These are phyloP conservation scores for Aphelenchoides besseyi DNA, from an alignment of 1,140 invertebrate species.

Conservation along the genomic window DNA sequence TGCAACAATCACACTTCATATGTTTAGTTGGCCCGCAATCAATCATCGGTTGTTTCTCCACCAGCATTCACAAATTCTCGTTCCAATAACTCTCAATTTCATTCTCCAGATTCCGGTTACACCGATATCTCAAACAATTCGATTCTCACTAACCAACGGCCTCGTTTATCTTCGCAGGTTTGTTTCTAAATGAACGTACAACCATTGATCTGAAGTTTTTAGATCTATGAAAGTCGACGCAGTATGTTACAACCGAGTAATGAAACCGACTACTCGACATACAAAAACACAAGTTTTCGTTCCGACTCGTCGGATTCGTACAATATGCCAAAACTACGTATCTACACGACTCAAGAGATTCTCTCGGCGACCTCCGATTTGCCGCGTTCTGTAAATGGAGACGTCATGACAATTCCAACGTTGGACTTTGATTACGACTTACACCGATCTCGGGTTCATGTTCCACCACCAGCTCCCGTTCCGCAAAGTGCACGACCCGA, in stretches of 20 bases:
- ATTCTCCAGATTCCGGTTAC: conserved; percentile 14
- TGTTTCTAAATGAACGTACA: background rate
- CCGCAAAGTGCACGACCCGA: background rate
- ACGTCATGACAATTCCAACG: background rate
- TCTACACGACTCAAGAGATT: conserved; percentile 14
- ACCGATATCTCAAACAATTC: background rate
- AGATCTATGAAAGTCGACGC: background rate
- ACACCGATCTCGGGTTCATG: background rate
- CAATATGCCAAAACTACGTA: conserved; percentile 14
- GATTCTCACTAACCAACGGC: background rate
- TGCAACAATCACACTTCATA: background rate
- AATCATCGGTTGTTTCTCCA: background rate
- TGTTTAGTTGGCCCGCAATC: background rate
- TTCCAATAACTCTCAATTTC: background rate
- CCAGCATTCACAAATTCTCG: background rate
- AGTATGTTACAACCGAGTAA: background rate
- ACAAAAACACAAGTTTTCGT: background rate
- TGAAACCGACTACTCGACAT: background rate
- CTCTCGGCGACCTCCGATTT: conserved; percentile 15
- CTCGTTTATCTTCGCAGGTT: background rate
- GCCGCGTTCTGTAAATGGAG: conserved; percentile 11
- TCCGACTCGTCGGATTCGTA: background rate
- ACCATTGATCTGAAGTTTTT: background rate
- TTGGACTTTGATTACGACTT: background rate
- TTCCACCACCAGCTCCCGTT: background rate